Conservation (phyloP, 1,140 invertebrate genomes). For the Drosophila kanapiae region DNA sequence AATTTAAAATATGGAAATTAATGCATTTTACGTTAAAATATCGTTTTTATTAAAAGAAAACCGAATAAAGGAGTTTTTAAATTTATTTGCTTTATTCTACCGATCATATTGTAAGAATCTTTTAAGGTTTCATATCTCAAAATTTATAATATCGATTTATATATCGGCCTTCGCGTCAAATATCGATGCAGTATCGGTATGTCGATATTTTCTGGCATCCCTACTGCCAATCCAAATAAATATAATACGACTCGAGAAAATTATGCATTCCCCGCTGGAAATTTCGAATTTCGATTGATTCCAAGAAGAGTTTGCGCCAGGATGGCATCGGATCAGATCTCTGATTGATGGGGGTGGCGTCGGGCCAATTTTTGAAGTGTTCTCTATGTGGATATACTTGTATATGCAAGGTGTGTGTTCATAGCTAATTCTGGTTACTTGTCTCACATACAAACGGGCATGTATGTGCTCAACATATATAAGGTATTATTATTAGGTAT, state of each 20-base stretch:
- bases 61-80: too few relatives aligned
- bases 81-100: too few relatives aligned
- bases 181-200: background rate
- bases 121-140: too few relatives aligned
- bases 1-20: background rate
- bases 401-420: slow-evolving; percentile 23
- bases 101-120: too few relatives aligned
- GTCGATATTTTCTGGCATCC: background rate
- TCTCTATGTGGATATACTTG: slow-evolving; percentile 16
- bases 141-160: background rate
- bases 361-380: slow-evolving; percentile 8
- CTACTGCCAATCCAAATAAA: background rate
- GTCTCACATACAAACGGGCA: slow-evolving; percentile 53
- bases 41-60: background rate
- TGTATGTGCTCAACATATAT: slow-evolving; percentile 66
- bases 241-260: slow-evolving; percentile 8
- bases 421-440: slow-evolving; percentile 34
- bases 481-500: slow-evolving; percentile 15
- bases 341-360: background rate
- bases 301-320: background rate
- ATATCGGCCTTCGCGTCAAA: background rate
- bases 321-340: background rate
- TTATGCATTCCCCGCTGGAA: slow-evolving; percentile 16
- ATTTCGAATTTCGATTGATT: slow-evolving; percentile 21
- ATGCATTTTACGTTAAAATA: background rate